Conservation (phyloP, 2,797 vertebrate species). For the Acipenser ruthenus region DNA sequence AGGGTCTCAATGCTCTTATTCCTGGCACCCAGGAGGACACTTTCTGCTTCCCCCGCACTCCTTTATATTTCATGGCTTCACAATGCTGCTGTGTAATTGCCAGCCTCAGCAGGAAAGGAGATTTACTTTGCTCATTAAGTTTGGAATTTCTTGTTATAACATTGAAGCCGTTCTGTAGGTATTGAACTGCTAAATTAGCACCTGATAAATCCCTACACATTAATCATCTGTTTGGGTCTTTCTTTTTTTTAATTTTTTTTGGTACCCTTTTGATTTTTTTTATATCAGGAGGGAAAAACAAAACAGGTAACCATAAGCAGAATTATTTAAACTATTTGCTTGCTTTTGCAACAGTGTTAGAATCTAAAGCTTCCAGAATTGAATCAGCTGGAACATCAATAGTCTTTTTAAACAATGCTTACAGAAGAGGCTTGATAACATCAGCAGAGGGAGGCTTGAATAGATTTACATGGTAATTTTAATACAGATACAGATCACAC, state of each 20-base stretch:
- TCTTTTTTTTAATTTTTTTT: background rate
- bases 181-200: constrained; percentile 3
- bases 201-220: constrained; percentile 1
- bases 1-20: background rate
- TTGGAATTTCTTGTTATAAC: constrained; percentile 20
- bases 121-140: constrained; percentile 27
- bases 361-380: too few relatives aligned
- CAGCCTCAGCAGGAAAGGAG: constrained; percentile 21
- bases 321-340: background rate
- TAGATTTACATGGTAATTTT: too few relatives aligned
- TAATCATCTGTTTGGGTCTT: constrained; percentile 1
- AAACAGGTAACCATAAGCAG: background rate
- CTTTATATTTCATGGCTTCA: constrained; percentile 8
- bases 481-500: too few relatives aligned
- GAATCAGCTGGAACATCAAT: too few relatives aligned
- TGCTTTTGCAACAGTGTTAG: too few relatives aligned
- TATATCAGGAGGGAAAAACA: background rate
- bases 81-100: constrained; percentile 17
- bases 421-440: too few relatives aligned
- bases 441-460: too few relatives aligned
- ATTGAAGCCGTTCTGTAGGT: background rate
- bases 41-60: background rate
- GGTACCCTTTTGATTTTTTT: constrained; percentile 5
- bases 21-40: constrained; percentile 4
- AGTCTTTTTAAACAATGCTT: too few relatives aligned